These are phyloP conservation scores for Ectobius pallidus DNA, from an alignment of 2,888 invertebrate species.

Conservation along the genomic window DNA sequence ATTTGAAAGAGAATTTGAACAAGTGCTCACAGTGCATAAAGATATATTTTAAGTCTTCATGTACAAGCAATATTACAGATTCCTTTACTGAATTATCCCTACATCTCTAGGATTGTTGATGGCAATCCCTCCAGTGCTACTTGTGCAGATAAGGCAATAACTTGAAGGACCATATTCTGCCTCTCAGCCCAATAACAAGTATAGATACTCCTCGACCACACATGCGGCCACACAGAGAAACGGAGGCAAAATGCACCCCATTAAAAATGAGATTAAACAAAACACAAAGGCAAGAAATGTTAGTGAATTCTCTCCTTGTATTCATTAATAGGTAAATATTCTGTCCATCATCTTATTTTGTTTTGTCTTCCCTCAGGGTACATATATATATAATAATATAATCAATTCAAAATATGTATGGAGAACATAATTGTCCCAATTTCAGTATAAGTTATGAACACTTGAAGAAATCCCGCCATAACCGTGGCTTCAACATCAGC, in stretches of 20 bases:
- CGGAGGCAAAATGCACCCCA: constrained; percentile 22
- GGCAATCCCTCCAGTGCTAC: constrained; percentile 41
- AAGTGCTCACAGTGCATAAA: constrained; percentile 68
- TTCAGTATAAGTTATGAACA: constrained; percentile 48
- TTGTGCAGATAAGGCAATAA: constrained; percentile 45
- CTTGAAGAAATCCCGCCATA: constrained; percentile 47
- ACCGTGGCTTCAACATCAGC: constrained; percentile 36
- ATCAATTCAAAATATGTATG: constrained; percentile 33
- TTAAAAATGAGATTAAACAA: constrained; percentile 39
- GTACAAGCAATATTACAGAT: constrained; percentile 75
- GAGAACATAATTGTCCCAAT: constrained; percentile 34
- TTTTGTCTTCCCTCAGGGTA: constrained; percentile 28
- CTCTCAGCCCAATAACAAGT: constrained; percentile 30
- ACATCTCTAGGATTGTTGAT: constrained; percentile 48
- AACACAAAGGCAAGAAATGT: constrained; percentile 39
- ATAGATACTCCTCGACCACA: background rate
- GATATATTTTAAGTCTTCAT: constrained; percentile 78
- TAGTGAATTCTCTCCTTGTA: constrained; percentile 34
- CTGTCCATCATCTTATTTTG: constrained; percentile 6
- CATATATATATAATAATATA: constrained; percentile 12
- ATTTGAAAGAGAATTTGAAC: background rate
- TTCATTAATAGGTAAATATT: constrained; percentile 17
- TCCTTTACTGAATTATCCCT: constrained; percentile 58
- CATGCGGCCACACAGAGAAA: constrained; percentile 27
- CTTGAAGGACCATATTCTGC: constrained; percentile 40